Percentiles rank a stretch among this genome's conserved stretches.
These are phyloP conservation scores for Notodonta dromedarius DNA, from an alignment of 2,888 invertebrate genomes.

Conservation along the genomic window DNA sequence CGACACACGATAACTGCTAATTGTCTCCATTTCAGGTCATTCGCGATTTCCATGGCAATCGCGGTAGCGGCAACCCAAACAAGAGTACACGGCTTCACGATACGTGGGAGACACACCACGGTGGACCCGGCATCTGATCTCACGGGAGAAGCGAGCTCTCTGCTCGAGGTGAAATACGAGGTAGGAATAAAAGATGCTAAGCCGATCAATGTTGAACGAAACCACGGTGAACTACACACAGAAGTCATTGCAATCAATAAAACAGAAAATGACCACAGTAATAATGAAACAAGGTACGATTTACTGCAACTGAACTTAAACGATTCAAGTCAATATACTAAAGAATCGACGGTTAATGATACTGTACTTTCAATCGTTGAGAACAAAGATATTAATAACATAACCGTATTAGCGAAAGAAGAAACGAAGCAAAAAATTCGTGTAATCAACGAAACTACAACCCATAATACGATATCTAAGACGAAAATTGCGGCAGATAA, in stretches of 20 bases:
- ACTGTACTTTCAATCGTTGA: not conserved
- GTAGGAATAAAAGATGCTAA: conserved; percentile 33
- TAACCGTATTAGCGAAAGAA: not conserved
- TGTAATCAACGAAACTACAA: not conserved
- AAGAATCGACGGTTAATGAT: not conserved
- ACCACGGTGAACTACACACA: conserved; percentile 12
- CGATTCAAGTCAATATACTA: not conserved
- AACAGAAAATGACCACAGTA: conserved; percentile 7
- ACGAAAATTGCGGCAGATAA: not conserved
- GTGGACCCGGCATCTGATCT: conserved; percentile 39
- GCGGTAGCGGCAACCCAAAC: conserved; percentile 51
- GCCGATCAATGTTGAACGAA: conserved; percentile 9
- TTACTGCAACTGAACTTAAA: conserved; percentile 7
- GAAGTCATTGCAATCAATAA: conserved; percentile 20
- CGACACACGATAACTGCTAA: conserved; percentile 8
- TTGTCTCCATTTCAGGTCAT: conserved; percentile 62
- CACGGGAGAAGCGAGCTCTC: conserved; percentile 47
- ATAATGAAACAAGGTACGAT: conserved; percentile 5
- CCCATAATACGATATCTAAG: not conserved
- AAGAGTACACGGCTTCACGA: conserved; percentile 54
- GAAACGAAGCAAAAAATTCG: not conserved
- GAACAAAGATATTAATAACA: not conserved
- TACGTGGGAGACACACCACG: conserved; percentile 36
- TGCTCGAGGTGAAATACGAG: conserved; percentile 49
- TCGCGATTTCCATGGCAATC: conserved; percentile 58